Evolutionary conservation across 1,140 invertebrate species (phyloP).

Genomic region (Cherax quadricarinatus): DNA sequence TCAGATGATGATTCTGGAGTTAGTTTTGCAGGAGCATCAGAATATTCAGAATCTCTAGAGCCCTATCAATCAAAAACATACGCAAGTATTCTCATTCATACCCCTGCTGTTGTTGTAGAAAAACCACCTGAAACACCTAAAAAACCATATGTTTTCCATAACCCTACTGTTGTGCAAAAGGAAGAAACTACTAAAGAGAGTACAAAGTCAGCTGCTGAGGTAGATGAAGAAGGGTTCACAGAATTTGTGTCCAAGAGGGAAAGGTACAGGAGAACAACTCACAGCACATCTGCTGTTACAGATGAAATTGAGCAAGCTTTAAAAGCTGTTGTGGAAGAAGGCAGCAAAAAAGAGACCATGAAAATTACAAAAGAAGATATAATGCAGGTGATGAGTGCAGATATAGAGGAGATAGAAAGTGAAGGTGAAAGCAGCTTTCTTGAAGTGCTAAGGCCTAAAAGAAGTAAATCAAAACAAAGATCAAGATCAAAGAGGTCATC

Average conservation of each 20-base stretch:
- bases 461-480: slow-evolving; percentile 29
- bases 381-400: slow-evolving; percentile 9
- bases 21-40: neutral
- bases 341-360: neutral
- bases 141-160: slow-evolving; percentile 66
- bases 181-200: slow-evolving; percentile 24
- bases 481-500: slow-evolving; percentile 37
- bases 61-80: slow-evolving; percentile 47
- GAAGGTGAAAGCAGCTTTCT: slow-evolving; percentile 39
- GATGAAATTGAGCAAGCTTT: slow-evolving; percentile 68
- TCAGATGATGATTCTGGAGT: slow-evolving; percentile 42
- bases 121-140: slow-evolving; percentile 70
- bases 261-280: slow-evolving; percentile 67
- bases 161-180: slow-evolving; percentile 35
- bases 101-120: slow-evolving; percentile 70
- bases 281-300: slow-evolving; percentile 65
- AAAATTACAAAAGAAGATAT: slow-evolving; percentile 16
- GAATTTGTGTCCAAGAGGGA: slow-evolving; percentile 76
- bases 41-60: slow-evolving; percentile 3
- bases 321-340: slow-evolving; percentile 36
- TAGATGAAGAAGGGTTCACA: slow-evolving; percentile 79
- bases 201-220: slow-evolving; percentile 42
- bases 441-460: slow-evolving; percentile 32
- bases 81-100: slow-evolving; percentile 67
- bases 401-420: slow-evolving; percentile 33